Conservation (phyloP, 2,888 invertebrate species). For the Drosophila rellima region DNA sequence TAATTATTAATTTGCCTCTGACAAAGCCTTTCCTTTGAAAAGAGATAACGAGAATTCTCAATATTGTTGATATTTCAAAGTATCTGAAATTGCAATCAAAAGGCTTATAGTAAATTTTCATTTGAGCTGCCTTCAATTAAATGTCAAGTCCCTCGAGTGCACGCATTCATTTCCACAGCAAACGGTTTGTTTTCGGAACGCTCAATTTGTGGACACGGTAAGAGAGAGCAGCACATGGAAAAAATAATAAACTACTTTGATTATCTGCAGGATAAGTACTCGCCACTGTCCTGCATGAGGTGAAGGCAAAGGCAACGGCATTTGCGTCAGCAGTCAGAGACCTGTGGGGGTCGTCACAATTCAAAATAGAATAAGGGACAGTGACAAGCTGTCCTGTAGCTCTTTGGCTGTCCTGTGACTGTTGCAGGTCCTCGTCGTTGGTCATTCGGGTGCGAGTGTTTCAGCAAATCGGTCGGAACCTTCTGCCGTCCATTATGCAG, state of each 20-base stretch:
- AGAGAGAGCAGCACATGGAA: conserved; percentile 54
- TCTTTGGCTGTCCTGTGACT: conserved; percentile 14
- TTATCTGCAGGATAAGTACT: conserved; percentile 37
- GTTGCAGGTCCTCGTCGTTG: conserved; percentile 22
- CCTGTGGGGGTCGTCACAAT: conserved; percentile 19
- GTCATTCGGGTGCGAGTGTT: conserved; percentile 70
- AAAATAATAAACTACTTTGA: conserved; percentile 44
- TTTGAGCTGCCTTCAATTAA: conserved; percentile 7
- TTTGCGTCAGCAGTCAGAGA: conserved; percentile 34
- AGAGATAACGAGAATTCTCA: neutral
- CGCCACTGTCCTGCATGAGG: conserved; percentile 7
- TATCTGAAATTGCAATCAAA: neutral
- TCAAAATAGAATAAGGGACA: conserved; percentile 24
- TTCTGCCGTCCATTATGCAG: conserved; percentile 33
- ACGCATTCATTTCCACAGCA: conserved; percentile 1
- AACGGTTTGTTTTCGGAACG: neutral
- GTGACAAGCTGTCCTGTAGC: conserved; percentile 26
- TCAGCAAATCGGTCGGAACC: conserved; percentile 57
- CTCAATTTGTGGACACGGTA: conserved; percentile 5
- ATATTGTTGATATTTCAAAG: neutral
- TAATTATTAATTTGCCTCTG: no score
- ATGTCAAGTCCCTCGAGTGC: conserved; percentile 6
- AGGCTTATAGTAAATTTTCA: neutral
- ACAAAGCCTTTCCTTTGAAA: no score
- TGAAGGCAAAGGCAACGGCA: conserved; percentile 7